Evolutionary conservation across 2,797 vertebrate species (phyloP).

Genomic region (Bryconaethiops microstoma): DNA sequence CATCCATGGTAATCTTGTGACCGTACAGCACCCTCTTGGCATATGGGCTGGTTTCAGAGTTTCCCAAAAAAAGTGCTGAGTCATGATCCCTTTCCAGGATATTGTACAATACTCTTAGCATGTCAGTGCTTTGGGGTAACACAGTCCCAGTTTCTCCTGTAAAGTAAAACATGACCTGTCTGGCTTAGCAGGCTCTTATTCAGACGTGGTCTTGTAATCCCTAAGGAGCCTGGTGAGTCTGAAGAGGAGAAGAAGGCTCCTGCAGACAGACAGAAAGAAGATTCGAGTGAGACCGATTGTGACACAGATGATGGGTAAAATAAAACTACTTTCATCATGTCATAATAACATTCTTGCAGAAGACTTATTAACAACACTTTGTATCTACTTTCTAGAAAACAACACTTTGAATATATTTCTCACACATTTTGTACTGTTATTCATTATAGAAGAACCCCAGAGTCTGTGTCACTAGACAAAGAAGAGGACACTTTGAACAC

Average conservation of each 20-base stretch:
- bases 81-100: neutral
- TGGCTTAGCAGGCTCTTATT: constrained; percentile 1
- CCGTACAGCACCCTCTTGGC: neutral
- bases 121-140: neutral
- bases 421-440: neutral
- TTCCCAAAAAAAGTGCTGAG: neutral
- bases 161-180: neutral
- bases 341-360: neutral
- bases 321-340: neutral
- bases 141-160: neutral
- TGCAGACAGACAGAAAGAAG: constrained; percentile 48
- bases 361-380: neutral
- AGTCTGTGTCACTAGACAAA: neutral
- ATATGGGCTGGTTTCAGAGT: neutral
- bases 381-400: neutral
- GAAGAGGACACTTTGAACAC: neutral
- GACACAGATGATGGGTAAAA: neutral
- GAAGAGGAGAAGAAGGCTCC: constrained; percentile 40
- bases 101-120: neutral
- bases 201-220: neutral
- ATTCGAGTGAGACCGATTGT: constrained; percentile 18
- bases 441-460: neutral
- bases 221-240: constrained; percentile 37
- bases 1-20: neutral
- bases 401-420: neutral